phyloP scores from a whole-genome alignment of 2,888 invertebrate genomes.

The Rotaria socialis region DNA sequence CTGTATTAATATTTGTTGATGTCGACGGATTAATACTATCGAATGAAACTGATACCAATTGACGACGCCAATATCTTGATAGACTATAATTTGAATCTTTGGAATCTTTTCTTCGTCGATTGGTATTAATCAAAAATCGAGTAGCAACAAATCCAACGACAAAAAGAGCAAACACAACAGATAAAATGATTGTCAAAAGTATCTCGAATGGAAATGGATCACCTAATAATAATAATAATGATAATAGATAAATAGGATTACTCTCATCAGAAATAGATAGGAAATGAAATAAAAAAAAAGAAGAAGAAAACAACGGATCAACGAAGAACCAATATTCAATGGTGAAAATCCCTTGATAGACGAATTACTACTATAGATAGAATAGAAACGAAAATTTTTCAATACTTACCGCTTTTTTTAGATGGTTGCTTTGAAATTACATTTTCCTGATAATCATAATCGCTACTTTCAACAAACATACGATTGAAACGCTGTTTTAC shows the following conservation, averaged over 20 bases:
- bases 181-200: neutral
- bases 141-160: neutral
- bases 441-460: neutral
- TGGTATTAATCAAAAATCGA: neutral
- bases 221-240: neutral
- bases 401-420: neutral
- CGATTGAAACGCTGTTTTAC: neutral
- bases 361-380: neutral
- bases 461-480: neutral
- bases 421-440: neutral
- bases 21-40: neutral
- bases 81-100: neutral
- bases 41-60: neutral
- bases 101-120: neutral
- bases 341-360: neutral
- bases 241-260: neutral
- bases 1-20: neutral
- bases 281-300: neutral
- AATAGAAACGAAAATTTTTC: too few species aligned
- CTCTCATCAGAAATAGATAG: neutral
- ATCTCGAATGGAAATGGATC: neutral
- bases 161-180: neutral
- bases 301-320: neutral
- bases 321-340: neutral
- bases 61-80: neutral